A percentile compares a stretch with the other conserved stretches of the same genome.
Evolutionary conservation across 2,113 vertebrate genomes (phyloP).

Genomic region (Hippolais icterina): DNA sequence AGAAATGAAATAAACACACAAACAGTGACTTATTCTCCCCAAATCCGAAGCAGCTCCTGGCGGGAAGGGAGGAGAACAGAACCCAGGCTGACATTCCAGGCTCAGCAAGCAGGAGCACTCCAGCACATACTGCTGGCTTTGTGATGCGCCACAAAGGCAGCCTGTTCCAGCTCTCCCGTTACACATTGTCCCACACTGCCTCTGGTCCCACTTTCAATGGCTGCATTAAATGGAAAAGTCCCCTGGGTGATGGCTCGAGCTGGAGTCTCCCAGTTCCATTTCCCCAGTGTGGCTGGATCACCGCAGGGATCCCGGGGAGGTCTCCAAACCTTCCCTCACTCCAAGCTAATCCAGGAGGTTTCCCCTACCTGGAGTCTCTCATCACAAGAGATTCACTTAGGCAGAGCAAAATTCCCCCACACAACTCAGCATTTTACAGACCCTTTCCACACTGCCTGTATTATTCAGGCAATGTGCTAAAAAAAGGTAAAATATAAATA

Average conservation of each 20-base stretch:
- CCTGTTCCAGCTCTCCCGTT: neutral
- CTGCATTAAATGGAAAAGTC: neutral
- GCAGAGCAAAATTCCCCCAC: neutral
- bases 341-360: neutral
- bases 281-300: neutral
- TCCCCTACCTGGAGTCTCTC: neutral
- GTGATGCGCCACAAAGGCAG: constrained; percentile 33
- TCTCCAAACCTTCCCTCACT: neutral
- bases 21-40: constrained; percentile 13
- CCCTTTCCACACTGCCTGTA: neutral
- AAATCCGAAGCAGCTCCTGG: neutral
- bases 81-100: neutral
- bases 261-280: neutral
- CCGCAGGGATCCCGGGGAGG: neutral
- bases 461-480: neutral
- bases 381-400: neutral
- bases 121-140: constrained; percentile 37
- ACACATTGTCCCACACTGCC: constrained; percentile 4
- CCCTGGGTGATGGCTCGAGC: neutral
- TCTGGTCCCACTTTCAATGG: neutral
- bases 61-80: neutral
- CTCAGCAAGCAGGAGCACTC: neutral
- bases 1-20: neutral
- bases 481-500: neutral
- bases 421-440: neutral